A percentile compares a stretch with the other conserved stretches of the same genome.
Conservation (phyloP, 2,113 vertebrate species). For the Leptobrachium ailaonicum region DNA sequence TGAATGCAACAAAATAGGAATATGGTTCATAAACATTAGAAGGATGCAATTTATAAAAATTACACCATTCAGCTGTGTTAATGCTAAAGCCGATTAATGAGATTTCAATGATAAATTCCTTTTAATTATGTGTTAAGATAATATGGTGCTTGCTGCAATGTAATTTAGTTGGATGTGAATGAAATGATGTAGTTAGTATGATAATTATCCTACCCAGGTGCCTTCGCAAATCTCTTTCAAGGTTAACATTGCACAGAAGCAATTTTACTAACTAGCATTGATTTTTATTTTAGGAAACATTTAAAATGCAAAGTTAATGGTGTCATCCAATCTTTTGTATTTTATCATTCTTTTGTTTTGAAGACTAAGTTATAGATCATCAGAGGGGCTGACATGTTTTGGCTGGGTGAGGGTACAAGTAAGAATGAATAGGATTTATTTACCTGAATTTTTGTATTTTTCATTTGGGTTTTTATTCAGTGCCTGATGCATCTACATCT, state of each 20-base stretch:
- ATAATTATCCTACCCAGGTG: background rate
- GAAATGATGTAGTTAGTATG: background rate
- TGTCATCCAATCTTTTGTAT: slow-evolving; percentile 18
- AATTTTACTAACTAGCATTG: background rate
- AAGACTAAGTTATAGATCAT: slow-evolving; percentile 2
- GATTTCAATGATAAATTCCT: background rate
- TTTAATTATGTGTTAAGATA: background rate
- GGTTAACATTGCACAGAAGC: background rate
- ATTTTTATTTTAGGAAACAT: slow-evolving; percentile 1
- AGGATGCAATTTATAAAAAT: background rate
- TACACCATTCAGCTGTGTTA: background rate
- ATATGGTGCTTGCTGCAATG: background rate
- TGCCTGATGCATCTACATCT: no score
- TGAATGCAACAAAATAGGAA: no score
- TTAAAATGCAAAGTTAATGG: background rate
- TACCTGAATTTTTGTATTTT: no score
- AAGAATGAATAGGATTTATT: no score
- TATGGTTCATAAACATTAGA: background rate
- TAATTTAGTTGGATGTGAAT: background rate
- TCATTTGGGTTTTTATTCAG: no score
- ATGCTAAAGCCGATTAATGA: background rate
- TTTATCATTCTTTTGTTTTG: slow-evolving; percentile 5
- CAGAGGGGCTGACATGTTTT: no score
- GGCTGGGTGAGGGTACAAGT: no score
- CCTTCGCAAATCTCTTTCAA: background rate